Base-by-base conservation (phyloP, 2,113 vertebrate species). In the Aix galericulata region DNA sequence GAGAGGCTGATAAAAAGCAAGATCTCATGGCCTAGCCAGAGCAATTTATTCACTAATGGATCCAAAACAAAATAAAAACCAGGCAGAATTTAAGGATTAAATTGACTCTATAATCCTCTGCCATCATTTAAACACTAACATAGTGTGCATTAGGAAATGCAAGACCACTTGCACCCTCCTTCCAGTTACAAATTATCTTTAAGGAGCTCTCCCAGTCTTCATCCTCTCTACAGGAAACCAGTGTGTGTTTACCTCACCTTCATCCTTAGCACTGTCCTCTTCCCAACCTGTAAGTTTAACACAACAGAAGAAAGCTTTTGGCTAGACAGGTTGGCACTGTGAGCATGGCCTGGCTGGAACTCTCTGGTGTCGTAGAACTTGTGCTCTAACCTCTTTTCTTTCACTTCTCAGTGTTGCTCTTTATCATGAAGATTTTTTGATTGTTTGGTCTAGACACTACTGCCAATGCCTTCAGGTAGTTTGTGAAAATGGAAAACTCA, bases 191-290 rank as follows among this genome's bases (percentile, higher is more conserved):
- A 87, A 58, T 0, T 29, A 13, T 13, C 32, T 17, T 5, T 0
- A 0, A 5, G 8, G 8, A 12, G 8, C 13, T 56, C 5, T 74
- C 34, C 29, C 44, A 48, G 67, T 1, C 0, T 1, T 5, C 25
- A 11, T 40, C 52, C n/a, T 17, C 23, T 32, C 16, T n/a, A 23
- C 27, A 32, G 8, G 11, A 60, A 40, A 78, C 21, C 22, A 44
- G 26, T 20, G 32, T 29, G 38, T 90, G n/a, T 82, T 90, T 78
- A 32, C 18, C 18, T 18, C 13, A 55, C 44, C 13, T 82, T 77
- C 77, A 27, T 40, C 64, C 58, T 88, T 69, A 66, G 27, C 34
- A 83, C 17, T 2, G 27, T 88, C 23, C 50, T 77, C 86, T 87
- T 72, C 71, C 34, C 36, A 81, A 36, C 56, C 67, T 75, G 77